These are phyloP conservation scores for Ondatra zibethicus DNA, from an alignment of 2,113 vertebrate genomes.

Conservation along the genomic window DNA sequence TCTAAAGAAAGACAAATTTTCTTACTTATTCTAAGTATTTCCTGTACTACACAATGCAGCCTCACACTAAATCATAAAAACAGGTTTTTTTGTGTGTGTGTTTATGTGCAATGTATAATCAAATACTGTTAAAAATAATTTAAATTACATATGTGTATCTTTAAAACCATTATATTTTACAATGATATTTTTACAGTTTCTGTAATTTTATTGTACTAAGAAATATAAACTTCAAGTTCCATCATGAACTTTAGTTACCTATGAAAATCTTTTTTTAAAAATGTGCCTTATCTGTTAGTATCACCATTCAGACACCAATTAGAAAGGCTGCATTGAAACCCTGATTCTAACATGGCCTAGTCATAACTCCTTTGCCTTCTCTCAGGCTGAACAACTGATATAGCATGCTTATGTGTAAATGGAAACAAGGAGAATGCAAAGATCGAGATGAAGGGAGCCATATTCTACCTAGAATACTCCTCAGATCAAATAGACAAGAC, in stretches of 20 bases:
- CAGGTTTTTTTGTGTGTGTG: not conserved
- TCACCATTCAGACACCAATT: not conserved
- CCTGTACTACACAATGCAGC: not conserved
- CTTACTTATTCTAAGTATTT: not conserved
- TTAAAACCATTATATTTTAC: not conserved
- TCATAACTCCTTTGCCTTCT: not conserved
- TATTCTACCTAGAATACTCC: not conserved
- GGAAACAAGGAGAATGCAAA: not conserved
- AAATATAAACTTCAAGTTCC: slow-evolving; percentile 20
- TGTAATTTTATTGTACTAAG: not conserved
- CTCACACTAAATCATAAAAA: not conserved
- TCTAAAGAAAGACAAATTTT: not conserved
- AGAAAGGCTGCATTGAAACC: not conserved
- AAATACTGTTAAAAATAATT: not conserved
- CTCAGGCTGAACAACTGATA: not conserved
- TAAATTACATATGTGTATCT: not conserved
- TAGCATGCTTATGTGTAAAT: not conserved
- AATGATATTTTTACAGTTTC: not conserved
- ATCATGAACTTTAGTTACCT: not conserved
- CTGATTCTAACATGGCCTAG: not conserved
- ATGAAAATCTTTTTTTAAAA: not conserved
- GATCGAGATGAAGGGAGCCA: not conserved
- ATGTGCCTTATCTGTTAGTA: not conserved
- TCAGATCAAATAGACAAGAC: not conserved
- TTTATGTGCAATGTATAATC: not conserved